Base-by-base conservation (phyloP, 2,797 vertebrate genomes). In the Tragopan temminckii region DNA sequence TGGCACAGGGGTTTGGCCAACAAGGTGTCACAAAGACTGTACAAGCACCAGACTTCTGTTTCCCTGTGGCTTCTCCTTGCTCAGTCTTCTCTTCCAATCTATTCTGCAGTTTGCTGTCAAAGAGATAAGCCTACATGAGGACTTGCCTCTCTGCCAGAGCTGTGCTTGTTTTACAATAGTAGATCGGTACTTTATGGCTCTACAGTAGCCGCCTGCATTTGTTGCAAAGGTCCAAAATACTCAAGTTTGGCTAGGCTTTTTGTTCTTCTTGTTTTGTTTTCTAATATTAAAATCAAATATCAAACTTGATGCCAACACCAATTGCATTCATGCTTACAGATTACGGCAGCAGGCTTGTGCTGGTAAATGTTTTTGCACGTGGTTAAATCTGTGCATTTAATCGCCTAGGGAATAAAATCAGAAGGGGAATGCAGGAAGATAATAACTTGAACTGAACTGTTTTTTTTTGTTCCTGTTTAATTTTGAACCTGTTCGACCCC, bases 341-440 rank as follows among this genome's bases (percentile, higher is more conserved):
- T 69, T 77, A 80, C 62, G 68, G 43, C 58, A 91, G 19, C 78
- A 80, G 3, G 91, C 90, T 78, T 68, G 84, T 84, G 53, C 80
- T 85, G 75, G 85, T 94, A 42, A 94, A 66, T 74, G 84, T 71
- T 95, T 92, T 89, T 89, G 66, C 82, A 87, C 52, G 27, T 88
- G 76, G 69, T 90, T 90, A 89, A 83, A 93, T 88, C 80, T 45
- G 43, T 67, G 59, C 24, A 3, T 90, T n/a, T 72, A 89, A 79
- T 88, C 85, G 36, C 59, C 48, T 45, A n/a, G 74, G 93, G 55
- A 87, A 48, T 88, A 92, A 87, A 87, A 82, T 90, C 68, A 82
- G 42, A 87, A 89, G 58, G 46, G 68, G 66, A 85, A 85, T 2
- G 6, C 52, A 69, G 46, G 35, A 85, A 91, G 85, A 91, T 36